Conservation (phyloP, 2,113 vertebrate genomes). For the Cisticola juncidis region DNA sequence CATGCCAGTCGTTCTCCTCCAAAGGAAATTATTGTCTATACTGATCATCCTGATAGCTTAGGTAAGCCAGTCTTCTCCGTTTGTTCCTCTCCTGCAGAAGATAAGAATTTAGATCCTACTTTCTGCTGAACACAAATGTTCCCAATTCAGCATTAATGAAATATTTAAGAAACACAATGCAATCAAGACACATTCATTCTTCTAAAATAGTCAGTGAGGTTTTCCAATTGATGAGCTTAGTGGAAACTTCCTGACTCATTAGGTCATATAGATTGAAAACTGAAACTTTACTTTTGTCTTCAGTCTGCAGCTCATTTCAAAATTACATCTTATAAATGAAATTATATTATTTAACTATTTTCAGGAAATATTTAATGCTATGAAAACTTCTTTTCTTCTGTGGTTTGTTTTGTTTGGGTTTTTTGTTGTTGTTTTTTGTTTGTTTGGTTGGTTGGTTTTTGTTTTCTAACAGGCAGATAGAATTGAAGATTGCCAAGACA, state of each 20-base stretch:
- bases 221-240: not conserved
- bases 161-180: constrained; percentile 11
- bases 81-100: not conserved
- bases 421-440: too few species aligned
- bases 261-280: not conserved
- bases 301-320: not conserved
- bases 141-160: not conserved
- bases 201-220: not conserved
- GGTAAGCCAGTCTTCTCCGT: not conserved
- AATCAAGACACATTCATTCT: constrained; percentile 5
- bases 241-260: not conserved
- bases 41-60: not conserved
- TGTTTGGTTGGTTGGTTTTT: too few species aligned
- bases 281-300: not conserved
- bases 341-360: not conserved
- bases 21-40: not conserved
- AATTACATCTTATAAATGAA: not conserved
- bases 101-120: not conserved
- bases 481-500: not conserved
- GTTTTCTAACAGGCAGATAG: not conserved
- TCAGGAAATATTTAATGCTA: not conserved
- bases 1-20: not conserved
- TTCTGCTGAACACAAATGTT: not conserved
- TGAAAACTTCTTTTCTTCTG: not conserved
- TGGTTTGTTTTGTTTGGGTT: not conserved